Evolutionary conservation across 2,113 vertebrate genomes (phyloP), one percentile per base, ranked within the genome.

Genomic region (Prunella fulvescens): DNA sequence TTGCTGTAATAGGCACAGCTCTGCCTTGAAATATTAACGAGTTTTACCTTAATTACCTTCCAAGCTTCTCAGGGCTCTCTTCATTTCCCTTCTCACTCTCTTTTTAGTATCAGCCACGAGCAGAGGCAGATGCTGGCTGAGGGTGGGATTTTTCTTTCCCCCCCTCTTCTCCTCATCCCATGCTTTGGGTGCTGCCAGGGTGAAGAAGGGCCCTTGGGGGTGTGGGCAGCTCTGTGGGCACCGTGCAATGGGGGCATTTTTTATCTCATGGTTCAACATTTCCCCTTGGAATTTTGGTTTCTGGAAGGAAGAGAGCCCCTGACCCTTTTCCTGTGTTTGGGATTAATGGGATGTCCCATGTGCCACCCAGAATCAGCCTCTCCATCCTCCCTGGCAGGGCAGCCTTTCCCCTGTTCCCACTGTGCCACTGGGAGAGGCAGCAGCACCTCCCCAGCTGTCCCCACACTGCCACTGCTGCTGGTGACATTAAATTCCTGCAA

Each of bases 31-130:
- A 96, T 94, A 90, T 96, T 97, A 94, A 94, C 37, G 65, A 88
- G 45, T 45, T 92, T 94, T 64, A 78, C 40, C 95, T 96, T 96
- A 96, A 97, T 97, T 96, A 97, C 93, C 86, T 95, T 73, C 90
- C 1, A 11, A 69, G 72, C 86, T 94, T 92, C 85, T 95, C 81
- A 53, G 82, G 31, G 82, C 79, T 88, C 56, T 80, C 88, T 89
- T 76, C 50, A 60, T 88, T 93, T 87, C 73, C 86, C 77, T 39
- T 58, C 79, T 93, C 64, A 11, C 33, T 42, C 33, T 48, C 51
- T 54, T 13, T 70, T 67, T 50, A 81, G 80, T 12, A 47, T 37
- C 65, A 20, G 20, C 35, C 6, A 4, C 2, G 7, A 14, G 47
- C 57, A 28, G 60, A n/a, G 74, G 45, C 40, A 25, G 29, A 15